Evolutionary conservation across 2,888 invertebrate genomes (phyloP), one percentile per base, ranked within the genome.

Genomic region (Octonoba sinensis): DNA sequence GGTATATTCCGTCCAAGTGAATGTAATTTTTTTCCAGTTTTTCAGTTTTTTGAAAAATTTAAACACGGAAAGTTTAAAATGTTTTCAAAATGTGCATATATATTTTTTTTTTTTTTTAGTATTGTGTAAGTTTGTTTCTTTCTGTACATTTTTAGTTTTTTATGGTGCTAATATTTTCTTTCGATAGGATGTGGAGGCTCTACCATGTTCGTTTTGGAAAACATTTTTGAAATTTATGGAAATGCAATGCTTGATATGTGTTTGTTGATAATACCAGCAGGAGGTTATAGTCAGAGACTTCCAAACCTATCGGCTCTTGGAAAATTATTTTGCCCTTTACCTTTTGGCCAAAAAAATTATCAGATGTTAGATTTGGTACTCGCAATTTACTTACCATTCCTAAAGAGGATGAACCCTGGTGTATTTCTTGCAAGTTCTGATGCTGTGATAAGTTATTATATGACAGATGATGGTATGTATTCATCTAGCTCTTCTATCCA

Each of bases 261-360:
- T 65, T 86, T 89, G 1, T 85, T 90, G 13, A 85, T 90, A 16
- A 88, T 90, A 22, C 89, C 89, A 85, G 88, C 89, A 64, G 90
- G 90, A 15, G 90, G 90, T 1, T 87, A 88, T 85, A 90, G 90
- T 82, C 88, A 90, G 85, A 85, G 90, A n/a, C 87, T 90, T 84
- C 90, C 90, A 11, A 89, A 88, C 81, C 87, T 89, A 24, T 88
- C 88, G 76, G 87, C 88, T 18, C 86, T 89, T 12, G 90, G 90
- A 2, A 90, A 90, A 84, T 86, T 90, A 3, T 90, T 90, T 83
- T 87, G 88, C 16, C 87, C 89, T 47, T 83, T 90, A 13, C 90
- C 90, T 0, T 85, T 87, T 65, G 88, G 86, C 13, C 60, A 67
- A 8, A 15, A 60, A 16, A 65, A 81, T 13, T 83, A 83, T 1